phyloP scores from a whole-genome alignment of 30 jellyfish, hydroid and myxozoan genomes.

The Euphysa ruthae region DNA sequence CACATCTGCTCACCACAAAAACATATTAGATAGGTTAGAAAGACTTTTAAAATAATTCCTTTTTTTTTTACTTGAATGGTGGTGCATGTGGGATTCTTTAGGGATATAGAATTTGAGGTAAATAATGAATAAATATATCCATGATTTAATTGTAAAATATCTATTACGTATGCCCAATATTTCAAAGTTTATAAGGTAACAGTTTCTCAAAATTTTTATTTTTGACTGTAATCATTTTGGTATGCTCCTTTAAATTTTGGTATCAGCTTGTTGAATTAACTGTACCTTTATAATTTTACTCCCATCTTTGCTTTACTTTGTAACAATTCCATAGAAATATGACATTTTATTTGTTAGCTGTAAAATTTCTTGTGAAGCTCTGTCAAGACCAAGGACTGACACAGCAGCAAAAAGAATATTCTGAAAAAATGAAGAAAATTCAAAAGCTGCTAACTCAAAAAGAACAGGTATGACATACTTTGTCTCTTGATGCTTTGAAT shows the following conservation, averaged over 20 bases:
- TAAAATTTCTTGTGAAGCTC: slow-evolving; percentile 69
- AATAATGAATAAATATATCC: no score
- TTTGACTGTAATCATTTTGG: neutral
- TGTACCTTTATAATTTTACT: neutral
- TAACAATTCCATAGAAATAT: no score
- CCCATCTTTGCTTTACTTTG: neutral
- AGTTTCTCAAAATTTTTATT: neutral
- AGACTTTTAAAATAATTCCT: no score
- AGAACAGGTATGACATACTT: slow-evolving; percentile 80
- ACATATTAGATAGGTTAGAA: no score
- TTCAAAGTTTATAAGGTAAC: neutral
- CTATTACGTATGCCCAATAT: no score
- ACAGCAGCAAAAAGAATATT: slow-evolving; percentile 68
- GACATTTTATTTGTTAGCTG: no score
- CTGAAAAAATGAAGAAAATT: slow-evolving; percentile 53
- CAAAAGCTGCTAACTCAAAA: slow-evolving; percentile 58
- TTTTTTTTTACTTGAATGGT: no score
- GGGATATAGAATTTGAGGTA: no score
- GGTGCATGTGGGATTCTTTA: no score
- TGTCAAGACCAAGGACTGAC: slow-evolving; percentile 90
- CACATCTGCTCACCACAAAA: no score
- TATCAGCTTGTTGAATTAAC: neutral
- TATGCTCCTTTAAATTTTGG: neutral
- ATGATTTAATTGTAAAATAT: no score
- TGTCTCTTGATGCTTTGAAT: no score